These are phyloP conservation scores for Zenarchopterus dispar DNA, from an alignment of 2,797 vertebrate species.

Conservation along the genomic window DNA sequence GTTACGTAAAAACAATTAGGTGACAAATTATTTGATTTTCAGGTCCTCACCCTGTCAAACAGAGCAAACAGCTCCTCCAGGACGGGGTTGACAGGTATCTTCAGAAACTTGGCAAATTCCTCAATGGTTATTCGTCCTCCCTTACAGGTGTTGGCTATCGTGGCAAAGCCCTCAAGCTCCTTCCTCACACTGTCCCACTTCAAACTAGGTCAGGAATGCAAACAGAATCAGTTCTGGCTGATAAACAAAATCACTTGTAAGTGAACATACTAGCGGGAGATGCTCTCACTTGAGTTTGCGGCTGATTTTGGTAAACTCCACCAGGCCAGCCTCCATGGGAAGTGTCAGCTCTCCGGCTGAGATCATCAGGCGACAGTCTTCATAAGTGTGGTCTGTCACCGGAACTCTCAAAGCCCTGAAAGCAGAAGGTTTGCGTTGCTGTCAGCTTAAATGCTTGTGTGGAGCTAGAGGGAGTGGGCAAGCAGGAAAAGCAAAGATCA, in stretches of 20 bases:
- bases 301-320: constrained; percentile 98
- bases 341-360: constrained; percentile 94
- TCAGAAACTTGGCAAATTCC: constrained; percentile 91
- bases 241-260: background rate
- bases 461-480: background rate
- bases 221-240: background rate
- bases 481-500: background rate
- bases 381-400: constrained; percentile 95
- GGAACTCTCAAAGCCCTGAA: constrained; percentile 88
- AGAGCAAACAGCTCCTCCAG: constrained; percentile 91
- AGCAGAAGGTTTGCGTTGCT: constrained; percentile 12
- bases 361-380: constrained; percentile 97
- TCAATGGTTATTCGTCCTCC: constrained; percentile 93
- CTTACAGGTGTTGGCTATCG: constrained; percentile 89
- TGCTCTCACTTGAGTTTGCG: constrained; percentile 90
- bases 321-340: constrained; percentile 97
- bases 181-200: constrained; percentile 92
- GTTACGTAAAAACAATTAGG: too few species aligned
- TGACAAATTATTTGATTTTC: background rate
- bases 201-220: constrained; percentile 77
- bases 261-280: background rate
- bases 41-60: constrained; percentile 91
- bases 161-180: constrained; percentile 90
- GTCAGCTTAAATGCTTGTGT: background rate
- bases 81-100: constrained; percentile 88